phyloP scores from a whole-genome alignment of 2,888 invertebrate species.

The Pristionchus exspectatus region DNA sequence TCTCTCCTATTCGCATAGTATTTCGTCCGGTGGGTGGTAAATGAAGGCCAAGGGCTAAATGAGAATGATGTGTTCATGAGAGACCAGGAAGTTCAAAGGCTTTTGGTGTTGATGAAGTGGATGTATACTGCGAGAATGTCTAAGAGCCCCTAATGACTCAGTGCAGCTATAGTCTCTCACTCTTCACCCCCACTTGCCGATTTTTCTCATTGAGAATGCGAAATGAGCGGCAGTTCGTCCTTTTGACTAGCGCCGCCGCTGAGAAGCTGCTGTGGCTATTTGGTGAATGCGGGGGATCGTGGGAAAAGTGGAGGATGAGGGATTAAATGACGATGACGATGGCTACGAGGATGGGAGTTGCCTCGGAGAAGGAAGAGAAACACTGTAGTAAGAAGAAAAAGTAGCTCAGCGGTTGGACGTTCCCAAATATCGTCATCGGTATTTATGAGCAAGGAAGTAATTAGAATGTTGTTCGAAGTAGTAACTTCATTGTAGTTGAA shows the following conservation, averaged over 20 bases:
- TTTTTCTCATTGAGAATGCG: neutral
- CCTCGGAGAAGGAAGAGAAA: neutral
- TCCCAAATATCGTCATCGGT: neutral
- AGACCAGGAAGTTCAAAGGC: neutral
- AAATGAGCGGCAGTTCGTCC: conserved; percentile 19
- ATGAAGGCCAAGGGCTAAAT: neutral
- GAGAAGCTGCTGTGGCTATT: neutral
- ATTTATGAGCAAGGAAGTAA: neutral
- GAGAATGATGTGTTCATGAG: neutral
- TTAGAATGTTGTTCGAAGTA: neutral
- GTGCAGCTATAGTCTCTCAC: conserved; percentile 14
- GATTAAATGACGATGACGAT: conserved; percentile 13
- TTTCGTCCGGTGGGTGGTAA: neutral
- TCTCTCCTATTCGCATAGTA: neutral
- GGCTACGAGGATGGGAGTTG: neutral
- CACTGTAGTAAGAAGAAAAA: neutral
- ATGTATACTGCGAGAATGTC: neutral
- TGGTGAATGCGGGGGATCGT: conserved; percentile 1
- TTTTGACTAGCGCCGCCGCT: neutral
- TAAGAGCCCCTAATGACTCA: neutral
- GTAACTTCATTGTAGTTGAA: neutral
- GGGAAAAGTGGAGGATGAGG: neutral
- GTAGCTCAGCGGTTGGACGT: neutral
- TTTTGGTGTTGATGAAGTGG: neutral
- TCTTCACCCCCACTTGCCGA: neutral